These are phyloP conservation scores for Erebia palarica DNA, from an alignment of 2,888 invertebrate genomes.

Conservation along the genomic window DNA sequence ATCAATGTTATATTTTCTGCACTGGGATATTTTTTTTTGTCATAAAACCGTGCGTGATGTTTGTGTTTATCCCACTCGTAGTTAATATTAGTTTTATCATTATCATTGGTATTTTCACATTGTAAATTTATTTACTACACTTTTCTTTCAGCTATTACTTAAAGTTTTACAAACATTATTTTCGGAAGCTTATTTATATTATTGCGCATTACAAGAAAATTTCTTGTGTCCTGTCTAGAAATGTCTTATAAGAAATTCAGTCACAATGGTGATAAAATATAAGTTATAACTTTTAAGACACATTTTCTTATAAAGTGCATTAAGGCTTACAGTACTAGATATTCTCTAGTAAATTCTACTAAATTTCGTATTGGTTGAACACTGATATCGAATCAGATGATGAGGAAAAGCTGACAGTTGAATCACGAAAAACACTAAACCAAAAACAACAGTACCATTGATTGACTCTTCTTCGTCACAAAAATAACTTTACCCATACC, in stretches of 20 bases:
- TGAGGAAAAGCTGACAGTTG: neutral
- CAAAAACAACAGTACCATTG: neutral
- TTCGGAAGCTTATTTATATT: too few species aligned
- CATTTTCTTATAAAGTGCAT: too few species aligned
- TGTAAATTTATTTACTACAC: neutral
- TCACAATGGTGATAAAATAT: too few species aligned
- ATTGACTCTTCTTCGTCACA: neutral
- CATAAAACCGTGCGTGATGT: neutral
- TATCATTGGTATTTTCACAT: neutral
- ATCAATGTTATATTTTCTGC: conserved; percentile 61
- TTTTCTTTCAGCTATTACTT: too few species aligned
- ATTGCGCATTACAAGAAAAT: too few species aligned
- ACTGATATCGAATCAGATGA: neutral
- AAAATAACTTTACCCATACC: neutral
- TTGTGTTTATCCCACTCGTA: neutral
- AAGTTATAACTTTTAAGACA: too few species aligned
- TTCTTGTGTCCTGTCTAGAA: too few species aligned
- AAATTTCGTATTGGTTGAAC: neutral
- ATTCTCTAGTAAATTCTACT: neutral
- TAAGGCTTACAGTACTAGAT: too few species aligned
- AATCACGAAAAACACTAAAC: neutral
- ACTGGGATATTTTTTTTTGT: conserved; percentile 45
- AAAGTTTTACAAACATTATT: too few species aligned
- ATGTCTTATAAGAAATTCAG: too few species aligned
- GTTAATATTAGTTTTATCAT: too few species aligned